These are phyloP conservation scores for Drosophila birchii DNA, from an alignment of 2,888 invertebrate genomes.

Conservation along the genomic window DNA sequence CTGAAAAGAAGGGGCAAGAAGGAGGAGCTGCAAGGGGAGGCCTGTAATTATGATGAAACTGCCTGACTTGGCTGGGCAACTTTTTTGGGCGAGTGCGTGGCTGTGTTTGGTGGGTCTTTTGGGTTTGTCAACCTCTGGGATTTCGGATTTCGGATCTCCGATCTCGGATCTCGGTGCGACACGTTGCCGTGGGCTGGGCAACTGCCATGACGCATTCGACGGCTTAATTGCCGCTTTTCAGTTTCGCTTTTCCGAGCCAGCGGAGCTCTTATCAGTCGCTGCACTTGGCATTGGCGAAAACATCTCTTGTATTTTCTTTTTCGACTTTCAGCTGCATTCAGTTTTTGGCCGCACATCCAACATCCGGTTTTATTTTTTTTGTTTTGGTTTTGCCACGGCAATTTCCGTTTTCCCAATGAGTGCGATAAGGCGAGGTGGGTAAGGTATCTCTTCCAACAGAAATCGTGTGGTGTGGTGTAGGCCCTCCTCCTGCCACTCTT, in stretches of 20 bases:
- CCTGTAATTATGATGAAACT: conserved; percentile 70
- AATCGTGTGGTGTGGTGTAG: neutral
- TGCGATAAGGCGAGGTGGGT: conserved; percentile 6
- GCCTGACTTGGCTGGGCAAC: conserved; percentile 46
- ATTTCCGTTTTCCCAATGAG: conserved; percentile 63
- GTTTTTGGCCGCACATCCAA: conserved; percentile 69
- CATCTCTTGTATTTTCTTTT: conserved; percentile 32
- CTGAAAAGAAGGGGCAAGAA: neutral
- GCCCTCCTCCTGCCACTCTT: neutral
- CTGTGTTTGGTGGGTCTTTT: conserved; percentile 30
- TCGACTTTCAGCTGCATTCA: conserved; percentile 12
- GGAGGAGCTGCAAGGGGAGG: conserved; percentile 20
- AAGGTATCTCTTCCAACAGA: neutral
- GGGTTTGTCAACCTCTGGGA: conserved; percentile 69
- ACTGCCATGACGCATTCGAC: conserved; percentile 50
- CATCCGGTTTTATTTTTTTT: conserved; percentile 68
- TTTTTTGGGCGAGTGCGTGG: conserved; percentile 62
- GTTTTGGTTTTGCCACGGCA: conserved; percentile 39
- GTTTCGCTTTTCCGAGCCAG: conserved; percentile 52
- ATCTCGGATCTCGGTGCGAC: conserved; percentile 1
- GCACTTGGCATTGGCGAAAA: conserved; percentile 72
- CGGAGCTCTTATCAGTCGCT: conserved; percentile 50
- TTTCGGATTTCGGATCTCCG: conserved; percentile 5
- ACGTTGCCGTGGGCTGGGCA: conserved; percentile 27
- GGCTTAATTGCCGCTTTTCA: conserved; percentile 36